Conservation (phyloP, 2,113 vertebrate genomes). For the Malurus cyaneus region DNA sequence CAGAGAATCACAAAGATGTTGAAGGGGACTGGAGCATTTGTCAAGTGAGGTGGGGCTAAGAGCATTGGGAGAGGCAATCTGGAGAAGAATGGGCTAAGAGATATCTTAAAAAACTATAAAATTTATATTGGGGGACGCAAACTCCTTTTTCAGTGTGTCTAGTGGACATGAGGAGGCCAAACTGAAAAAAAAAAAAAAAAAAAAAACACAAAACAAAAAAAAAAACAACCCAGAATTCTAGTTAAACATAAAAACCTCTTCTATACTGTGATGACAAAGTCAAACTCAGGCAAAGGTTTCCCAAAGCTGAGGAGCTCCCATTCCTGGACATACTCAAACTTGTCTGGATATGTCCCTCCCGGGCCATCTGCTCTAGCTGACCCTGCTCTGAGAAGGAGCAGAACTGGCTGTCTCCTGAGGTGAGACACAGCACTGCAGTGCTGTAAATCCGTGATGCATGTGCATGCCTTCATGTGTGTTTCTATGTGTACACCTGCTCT, state of each 20-base stretch:
- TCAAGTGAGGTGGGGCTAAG: fast-evolving
- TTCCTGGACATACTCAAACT: neutral
- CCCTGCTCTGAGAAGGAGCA: neutral
- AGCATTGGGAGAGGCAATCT: neutral
- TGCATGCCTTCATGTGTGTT: neutral
- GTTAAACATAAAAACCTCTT: neutral
- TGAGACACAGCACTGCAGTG: neutral
- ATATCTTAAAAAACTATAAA: neutral
- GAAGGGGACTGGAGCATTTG: neutral
- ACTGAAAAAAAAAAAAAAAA: neutral
- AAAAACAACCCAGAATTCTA: neutral
- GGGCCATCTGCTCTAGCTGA: neutral
- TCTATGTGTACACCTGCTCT: neutral
- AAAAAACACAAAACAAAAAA: too few relatives aligned
- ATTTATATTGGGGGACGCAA: fast-evolving
- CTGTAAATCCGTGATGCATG: neutral
- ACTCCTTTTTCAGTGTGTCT: neutral
- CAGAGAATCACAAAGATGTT: neutral
- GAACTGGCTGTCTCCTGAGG: neutral
- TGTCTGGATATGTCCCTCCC: fast-evolving
- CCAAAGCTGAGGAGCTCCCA: neutral
- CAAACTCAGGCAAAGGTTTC: neutral
- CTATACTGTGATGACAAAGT: neutral
- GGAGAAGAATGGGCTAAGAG: neutral
- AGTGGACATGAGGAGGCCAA: neutral